phyloP scores from a whole-genome alignment of 2,797 vertebrate species.

The Microchirus variegatus region DNA sequence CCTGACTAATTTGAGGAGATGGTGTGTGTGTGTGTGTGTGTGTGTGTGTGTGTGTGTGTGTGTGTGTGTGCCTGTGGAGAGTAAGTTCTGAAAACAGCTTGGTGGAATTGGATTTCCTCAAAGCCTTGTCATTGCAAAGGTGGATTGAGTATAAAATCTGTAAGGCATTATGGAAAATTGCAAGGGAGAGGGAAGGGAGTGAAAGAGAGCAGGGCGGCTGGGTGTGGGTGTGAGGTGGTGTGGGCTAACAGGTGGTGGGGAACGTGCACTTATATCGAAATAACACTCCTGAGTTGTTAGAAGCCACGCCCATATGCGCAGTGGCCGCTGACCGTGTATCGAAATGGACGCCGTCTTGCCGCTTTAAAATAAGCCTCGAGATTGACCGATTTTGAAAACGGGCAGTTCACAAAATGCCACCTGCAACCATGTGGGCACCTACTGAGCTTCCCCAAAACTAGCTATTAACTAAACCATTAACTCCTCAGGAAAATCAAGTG shows the following conservation, averaged over 20 bases:
- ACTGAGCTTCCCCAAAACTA: too few species aligned
- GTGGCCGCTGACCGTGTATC: not conserved
- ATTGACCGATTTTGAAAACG: too few species aligned
- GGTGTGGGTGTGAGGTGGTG: slow-evolving; percentile 53
- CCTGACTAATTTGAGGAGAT: slow-evolving; percentile 84
- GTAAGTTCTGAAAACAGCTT: slow-evolving; percentile 83
- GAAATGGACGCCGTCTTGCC: too few species aligned
- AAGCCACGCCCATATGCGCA: slow-evolving; percentile 24
- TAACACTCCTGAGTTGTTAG: slow-evolving; percentile 35
- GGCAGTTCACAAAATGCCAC: too few species aligned
- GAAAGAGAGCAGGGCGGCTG: slow-evolving; percentile 51
- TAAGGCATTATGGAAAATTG: slow-evolving; percentile 80
- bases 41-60: slow-evolving; percentile 32
- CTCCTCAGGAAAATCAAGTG: too few species aligned
- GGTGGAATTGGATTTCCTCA: slow-evolving; percentile 83
- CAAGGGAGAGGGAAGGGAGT: slow-evolving; percentile 66
- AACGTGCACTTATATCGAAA: slow-evolving; percentile 22
- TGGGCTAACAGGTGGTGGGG: slow-evolving; percentile 17
- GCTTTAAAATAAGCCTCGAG: too few species aligned
- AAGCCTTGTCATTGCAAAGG: slow-evolving; percentile 82
- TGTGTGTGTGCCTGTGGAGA: slow-evolving; percentile 72
- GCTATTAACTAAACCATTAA: too few species aligned
- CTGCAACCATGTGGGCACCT: too few species aligned
- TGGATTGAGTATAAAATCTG: slow-evolving; percentile 82
- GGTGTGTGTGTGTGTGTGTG: too few species aligned